These are phyloP conservation scores for Torymus texanus DNA, from an alignment of 2,888 invertebrate species.

Conservation along the genomic window DNA sequence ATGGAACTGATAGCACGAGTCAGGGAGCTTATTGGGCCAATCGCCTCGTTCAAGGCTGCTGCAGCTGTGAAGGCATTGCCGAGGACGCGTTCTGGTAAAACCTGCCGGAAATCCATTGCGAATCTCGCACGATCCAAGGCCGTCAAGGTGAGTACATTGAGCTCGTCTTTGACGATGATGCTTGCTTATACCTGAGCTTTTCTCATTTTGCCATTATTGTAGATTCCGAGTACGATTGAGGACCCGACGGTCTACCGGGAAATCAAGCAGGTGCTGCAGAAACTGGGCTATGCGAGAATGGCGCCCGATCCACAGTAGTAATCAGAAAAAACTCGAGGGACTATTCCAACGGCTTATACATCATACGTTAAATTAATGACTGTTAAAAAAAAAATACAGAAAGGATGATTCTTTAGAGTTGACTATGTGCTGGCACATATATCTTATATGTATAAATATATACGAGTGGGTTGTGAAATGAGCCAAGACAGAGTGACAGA, in stretches of 20 bases:
- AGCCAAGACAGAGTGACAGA: not conserved
- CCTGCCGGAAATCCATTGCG: constrained; percentile 88
- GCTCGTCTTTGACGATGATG: not conserved
- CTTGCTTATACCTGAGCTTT: not conserved
- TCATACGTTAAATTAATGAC: constrained; percentile 25
- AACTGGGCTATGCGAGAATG: constrained; percentile 84
- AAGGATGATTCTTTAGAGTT: constrained; percentile 6
- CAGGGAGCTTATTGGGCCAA: constrained; percentile 86
- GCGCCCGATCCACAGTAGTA: constrained; percentile 81
- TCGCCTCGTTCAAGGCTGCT: constrained; percentile 90
- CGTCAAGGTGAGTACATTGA: constrained; percentile 79
- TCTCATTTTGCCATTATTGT: constrained; percentile 60
- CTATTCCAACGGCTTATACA: not conserved
- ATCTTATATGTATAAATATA: not conserved
- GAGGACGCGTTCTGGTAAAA: constrained; percentile 90
- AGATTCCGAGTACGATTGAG: constrained; percentile 90
- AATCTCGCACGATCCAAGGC: constrained; percentile 88
- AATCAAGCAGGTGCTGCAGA: constrained; percentile 85
- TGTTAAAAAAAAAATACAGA: not conserved
- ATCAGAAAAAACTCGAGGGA: not conserved
- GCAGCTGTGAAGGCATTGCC: constrained; percentile 89
- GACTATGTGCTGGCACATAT: constrained; percentile 52
- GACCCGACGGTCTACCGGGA: constrained; percentile 88
- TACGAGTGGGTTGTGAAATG: not conserved
- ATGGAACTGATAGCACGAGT: constrained; percentile 79